A percentile compares a stretch with the other conserved stretches of the same genome.
Conservation (phyloP, 1,140 invertebrate genomes). For the Drosophila prosaltans region DNA sequence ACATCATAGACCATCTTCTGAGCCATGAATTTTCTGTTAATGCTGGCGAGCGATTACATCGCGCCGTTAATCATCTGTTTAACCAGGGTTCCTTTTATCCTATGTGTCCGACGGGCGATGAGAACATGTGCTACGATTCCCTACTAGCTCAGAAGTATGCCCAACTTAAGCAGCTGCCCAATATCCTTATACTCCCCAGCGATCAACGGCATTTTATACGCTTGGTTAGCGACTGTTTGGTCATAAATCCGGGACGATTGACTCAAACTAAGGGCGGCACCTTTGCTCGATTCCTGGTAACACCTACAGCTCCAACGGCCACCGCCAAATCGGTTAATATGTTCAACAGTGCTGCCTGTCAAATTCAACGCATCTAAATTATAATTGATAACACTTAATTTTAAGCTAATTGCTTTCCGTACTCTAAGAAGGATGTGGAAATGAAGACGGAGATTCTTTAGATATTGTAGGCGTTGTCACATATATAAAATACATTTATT, state of each 20-base stretch:
- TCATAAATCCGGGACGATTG: slow-evolving; percentile 93
- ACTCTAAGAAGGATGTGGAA: not conserved
- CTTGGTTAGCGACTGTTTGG: slow-evolving; percentile 88
- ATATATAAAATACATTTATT: slow-evolving; percentile 10
- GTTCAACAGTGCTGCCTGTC: slow-evolving; percentile 75
- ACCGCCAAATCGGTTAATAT: slow-evolving; percentile 52
- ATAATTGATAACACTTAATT: not conserved
- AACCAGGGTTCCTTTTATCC: slow-evolving; percentile 92
- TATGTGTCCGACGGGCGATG: slow-evolving; percentile 88
- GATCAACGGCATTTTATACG: slow-evolving; percentile 89
- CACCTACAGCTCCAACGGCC: slow-evolving; percentile 57
- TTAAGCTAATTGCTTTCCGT: no score
- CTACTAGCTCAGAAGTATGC: slow-evolving; percentile 88
- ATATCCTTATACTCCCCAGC: slow-evolving; percentile 93
- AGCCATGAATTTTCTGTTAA: slow-evolving; percentile 88
- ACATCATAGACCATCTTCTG: slow-evolving; percentile 91
- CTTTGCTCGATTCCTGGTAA: slow-evolving; percentile 84
- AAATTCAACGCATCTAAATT: slow-evolving; percentile 59
- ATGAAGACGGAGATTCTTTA: not conserved
- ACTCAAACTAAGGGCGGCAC: slow-evolving; percentile 88
- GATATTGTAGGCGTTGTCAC: not conserved
- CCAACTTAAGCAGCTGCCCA: slow-evolving; percentile 88
- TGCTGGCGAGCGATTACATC: slow-evolving; percentile 87
- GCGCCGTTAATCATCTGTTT: slow-evolving; percentile 89
- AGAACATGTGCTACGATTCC: slow-evolving; percentile 87